Base-by-base conservation (phyloP, 2,888 invertebrate species). In the Thera britannica region DNA sequence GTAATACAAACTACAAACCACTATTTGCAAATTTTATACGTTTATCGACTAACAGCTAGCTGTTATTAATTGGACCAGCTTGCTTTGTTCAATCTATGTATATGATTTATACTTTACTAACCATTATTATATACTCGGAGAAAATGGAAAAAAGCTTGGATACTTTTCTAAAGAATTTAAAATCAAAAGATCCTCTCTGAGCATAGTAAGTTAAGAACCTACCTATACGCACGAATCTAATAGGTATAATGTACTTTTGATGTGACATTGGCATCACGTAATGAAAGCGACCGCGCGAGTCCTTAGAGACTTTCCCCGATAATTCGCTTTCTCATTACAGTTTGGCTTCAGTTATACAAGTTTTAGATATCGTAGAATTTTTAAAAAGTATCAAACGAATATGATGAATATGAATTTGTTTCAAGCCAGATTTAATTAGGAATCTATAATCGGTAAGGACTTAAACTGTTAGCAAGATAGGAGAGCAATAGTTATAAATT, bases 301-400 rank as follows among this genome's bases (percentile, higher is more conserved):
- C 91, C 92, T 90, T 87, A 67, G 84, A 87, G 82, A 90, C 92
- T 92, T 92, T 92, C 92, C 86, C 89, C 84, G 83, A 88, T 89
- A 90, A 91, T 89, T 92, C 90, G 89, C 92, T 92, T 90, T 92
- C 90, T 80, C 77, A 77, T 80, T 81, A 77, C 78, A 79, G 77
- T 79, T 85, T 78, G 82, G 79, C 77, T 63, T 66, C 64, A 60
- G 62, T 54, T 68, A 60, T 35, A 48, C 23, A 61, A 58, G 35
- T 65, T 49, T 46, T 48, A 35, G 3, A 11, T 48, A 55, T 46
- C 2, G 52, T 62, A 49, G 41, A 58, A 48, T 60, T 59, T 41
- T 41, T 41, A 23, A 23, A 23, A 23, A 23, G 23, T 23, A 23
- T 23, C 23, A 23, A 23, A 23, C 23, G 23, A 57, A 57, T 36